Evolutionary conservation across 2,113 vertebrate species (phyloP).

Genomic region (Nerophis lumbriciformis): DNA sequence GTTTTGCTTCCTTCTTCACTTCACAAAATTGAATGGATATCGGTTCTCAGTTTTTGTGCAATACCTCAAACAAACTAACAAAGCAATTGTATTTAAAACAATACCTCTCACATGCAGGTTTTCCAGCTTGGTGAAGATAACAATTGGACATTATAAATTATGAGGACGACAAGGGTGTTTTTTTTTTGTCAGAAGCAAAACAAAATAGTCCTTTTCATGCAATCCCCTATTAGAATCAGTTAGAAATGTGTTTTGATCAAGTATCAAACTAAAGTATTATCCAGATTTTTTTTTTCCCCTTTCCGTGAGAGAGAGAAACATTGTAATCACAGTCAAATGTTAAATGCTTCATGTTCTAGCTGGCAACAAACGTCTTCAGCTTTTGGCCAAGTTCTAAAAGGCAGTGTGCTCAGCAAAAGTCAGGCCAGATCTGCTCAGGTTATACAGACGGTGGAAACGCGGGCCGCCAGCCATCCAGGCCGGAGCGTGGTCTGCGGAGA

Average conservation of each 20-base stretch:
- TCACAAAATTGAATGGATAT: not conserved
- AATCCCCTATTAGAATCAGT: constrained; percentile 13
- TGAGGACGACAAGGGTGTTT: constrained; percentile 15
- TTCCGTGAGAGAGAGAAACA: constrained; percentile 14
- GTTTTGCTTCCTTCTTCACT: not conserved
- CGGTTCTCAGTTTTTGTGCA: not conserved
- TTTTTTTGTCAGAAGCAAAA: constrained; percentile 14
- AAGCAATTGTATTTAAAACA: not conserved
- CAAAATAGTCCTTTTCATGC: constrained; percentile 19
- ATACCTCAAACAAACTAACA: not conserved
- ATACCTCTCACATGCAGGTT: not conserved
- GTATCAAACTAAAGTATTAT: constrained; percentile 3
- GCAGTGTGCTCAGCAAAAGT: constrained; percentile 26
- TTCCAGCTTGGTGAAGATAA: not conserved
- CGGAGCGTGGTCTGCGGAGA: constrained; percentile 10
- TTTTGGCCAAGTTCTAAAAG: constrained; percentile 26
- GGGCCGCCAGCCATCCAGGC: constrained; percentile 15
- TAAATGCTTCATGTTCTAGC: constrained; percentile 29
- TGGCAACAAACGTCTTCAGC: constrained; percentile 13
- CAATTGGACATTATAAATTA: not conserved
- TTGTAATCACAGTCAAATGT: constrained; percentile 44
- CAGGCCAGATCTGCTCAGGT: constrained; percentile 25
- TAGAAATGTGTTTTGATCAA: constrained; percentile 30
- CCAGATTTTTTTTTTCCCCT: constrained; percentile 10
- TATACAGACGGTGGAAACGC: constrained; percentile 7